These are phyloP conservation scores for Cassiopea xamachana DNA, from an alignment of 30 jellyfish, hydroid and myxozoan genomes.

Conservation along the genomic window DNA sequence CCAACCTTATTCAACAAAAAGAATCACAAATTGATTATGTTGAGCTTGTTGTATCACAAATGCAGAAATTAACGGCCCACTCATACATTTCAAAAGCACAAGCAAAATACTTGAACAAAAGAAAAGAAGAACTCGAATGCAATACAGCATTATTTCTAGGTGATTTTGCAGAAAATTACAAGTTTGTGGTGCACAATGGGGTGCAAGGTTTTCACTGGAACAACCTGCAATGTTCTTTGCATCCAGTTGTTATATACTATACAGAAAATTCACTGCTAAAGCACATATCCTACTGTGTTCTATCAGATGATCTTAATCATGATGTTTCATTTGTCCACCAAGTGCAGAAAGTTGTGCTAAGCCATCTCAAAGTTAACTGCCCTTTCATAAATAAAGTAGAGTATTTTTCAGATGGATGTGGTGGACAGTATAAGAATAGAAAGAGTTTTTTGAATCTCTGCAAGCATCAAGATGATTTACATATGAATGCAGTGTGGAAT, in stretches of 20 bases:
- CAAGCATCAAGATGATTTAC: no score
- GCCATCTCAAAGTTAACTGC: background rate
- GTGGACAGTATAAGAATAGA: no score
- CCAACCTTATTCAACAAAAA: constrained; percentile 19
- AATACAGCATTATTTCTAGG: constrained; percentile 42
- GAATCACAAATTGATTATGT: constrained; percentile 29
- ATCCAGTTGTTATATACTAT: constrained; percentile 52
- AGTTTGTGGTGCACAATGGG: constrained; percentile 65
- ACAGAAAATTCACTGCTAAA: background rate
- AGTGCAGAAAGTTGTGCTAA: background rate
- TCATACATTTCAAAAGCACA: constrained; percentile 71
- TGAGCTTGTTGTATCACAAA: constrained; percentile 61
- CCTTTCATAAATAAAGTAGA: background rate
- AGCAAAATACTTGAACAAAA: constrained; percentile 33
- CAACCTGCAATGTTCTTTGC: constrained; percentile 60
- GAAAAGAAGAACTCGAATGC: constrained; percentile 31
- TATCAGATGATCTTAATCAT: constrained; percentile 74
- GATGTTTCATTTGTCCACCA: constrained; percentile 56
- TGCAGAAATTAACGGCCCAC: constrained; percentile 67
- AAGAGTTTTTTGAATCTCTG: no score
- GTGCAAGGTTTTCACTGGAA: constrained; percentile 71
- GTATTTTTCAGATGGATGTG: no score
- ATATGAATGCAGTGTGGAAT: no score
- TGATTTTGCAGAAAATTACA: constrained; percentile 68
- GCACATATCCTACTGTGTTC: constrained; percentile 51